A percentile compares a stretch with the other conserved stretches of the same genome.
These are phyloP conservation scores for Burhinus oedicnemus DNA, from an alignment of 2,113 vertebrate genomes.

Conservation along the genomic window DNA sequence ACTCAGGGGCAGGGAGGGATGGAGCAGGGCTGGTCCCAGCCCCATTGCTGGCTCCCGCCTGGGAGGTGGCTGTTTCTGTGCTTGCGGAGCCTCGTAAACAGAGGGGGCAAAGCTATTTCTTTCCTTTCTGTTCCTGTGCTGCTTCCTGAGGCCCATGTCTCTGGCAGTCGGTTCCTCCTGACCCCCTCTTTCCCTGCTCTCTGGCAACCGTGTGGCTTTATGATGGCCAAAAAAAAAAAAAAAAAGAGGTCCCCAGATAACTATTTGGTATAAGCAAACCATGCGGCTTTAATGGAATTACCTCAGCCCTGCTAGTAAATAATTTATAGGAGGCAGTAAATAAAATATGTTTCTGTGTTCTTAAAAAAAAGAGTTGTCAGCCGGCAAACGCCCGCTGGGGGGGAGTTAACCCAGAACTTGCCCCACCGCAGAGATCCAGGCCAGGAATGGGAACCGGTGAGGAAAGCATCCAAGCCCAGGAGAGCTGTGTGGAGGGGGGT, in stretches of 20 bases:
- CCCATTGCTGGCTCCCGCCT: neutral
- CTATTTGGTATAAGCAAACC: conserved; percentile 71
- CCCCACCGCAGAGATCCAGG: neutral
- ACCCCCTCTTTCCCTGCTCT: neutral
- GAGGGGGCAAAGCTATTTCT: neutral
- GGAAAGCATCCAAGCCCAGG: neutral
- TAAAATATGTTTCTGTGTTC: conserved; percentile 73
- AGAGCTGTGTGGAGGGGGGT: neutral
- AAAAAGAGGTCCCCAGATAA: conserved; percentile 59
- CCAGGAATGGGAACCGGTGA: neutral
- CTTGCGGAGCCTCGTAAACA: neutral
- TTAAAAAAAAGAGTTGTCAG: conserved; percentile 55
- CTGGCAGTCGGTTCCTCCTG: neutral
- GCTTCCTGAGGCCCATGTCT: neutral
- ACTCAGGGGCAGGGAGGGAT: neutral
- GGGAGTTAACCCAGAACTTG: conserved; percentile 30
- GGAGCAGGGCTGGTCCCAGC: neutral
- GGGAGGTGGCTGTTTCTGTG: neutral
- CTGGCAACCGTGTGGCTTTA: neutral
- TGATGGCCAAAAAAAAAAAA: neutral
- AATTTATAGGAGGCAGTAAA: conserved; percentile 79
- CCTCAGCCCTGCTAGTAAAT: conserved; percentile 74
- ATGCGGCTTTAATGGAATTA: conserved; percentile 71
- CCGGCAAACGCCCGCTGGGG: neutral
- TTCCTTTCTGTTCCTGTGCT: neutral